Evolutionary conservation across 2,797 vertebrate genomes (phyloP), one percentile per base, ranked within the genome.

Genomic region (Thalassophryne amazonica): DNA sequence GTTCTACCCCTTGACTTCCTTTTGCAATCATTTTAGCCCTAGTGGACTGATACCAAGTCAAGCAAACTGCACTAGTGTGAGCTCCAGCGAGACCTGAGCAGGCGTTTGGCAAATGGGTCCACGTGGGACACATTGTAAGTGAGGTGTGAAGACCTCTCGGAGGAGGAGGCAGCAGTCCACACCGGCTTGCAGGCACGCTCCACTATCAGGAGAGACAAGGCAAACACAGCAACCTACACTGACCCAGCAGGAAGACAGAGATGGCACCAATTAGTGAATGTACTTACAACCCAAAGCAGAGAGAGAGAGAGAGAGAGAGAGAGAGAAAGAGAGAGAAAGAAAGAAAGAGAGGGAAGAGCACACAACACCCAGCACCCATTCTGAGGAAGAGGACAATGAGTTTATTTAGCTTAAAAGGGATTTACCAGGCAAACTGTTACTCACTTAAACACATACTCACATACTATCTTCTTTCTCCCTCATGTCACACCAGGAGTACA

Each of bases 391-490:
- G 78, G 77, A 87, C 83, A 86, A 89, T 87, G 81, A 89, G 83
- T 90, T 90, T 90, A 86, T 87, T 89, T 88, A 87, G 84, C 86
- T 89, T 85, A 81, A 90, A 86, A 83, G 78, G 85, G 84, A 89
- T 91, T 90, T 88, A 84, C 80, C 83, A 87, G 77, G 70, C 80
- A 86, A 90, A 87, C 84, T 85, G 56, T 76, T 80, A 77, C 80
- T 81, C 83, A 74, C 60, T 78, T 71, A 71, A 68, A 77, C 72
- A 85, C 76, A 73, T 64, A 77, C 75, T 77, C 72, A 85, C 76
- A 73, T 64, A 77, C 75, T 77, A 81, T 81, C 62, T 60, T 49
- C 40, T 58, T 48, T 14, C 15, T 7, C 29, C 8, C 39, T 28
- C 47, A 63, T 62, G 17, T 47, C 50, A 30, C 73, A 80, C 82